phyloP scores from a whole-genome alignment of 2,888 invertebrate species.

The Steromphala cineraria region DNA sequence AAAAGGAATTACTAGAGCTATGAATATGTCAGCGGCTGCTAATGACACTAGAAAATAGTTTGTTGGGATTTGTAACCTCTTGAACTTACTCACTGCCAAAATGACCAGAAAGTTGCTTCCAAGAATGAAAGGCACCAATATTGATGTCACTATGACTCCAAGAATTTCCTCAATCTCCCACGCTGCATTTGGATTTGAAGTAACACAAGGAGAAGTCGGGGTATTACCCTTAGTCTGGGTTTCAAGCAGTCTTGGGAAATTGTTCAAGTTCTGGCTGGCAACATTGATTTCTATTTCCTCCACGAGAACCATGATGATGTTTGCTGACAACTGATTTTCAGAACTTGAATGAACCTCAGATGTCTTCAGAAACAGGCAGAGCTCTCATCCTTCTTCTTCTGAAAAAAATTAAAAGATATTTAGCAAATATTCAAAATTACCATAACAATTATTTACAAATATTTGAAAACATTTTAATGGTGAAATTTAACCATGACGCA shows the following conservation, averaged over 20 bases:
- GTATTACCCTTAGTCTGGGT: background rate
- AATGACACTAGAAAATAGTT: slow-evolving; percentile 81
- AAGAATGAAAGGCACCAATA: slow-evolving; percentile 78
- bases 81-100: slow-evolving; percentile 80
- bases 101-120: slow-evolving; percentile 80
- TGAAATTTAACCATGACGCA: no score
- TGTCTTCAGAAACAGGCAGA: no score
- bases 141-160: slow-evolving; percentile 36
- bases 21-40: slow-evolving; percentile 80
- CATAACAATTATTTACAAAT: no score
- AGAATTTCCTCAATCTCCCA: slow-evolving; percentile 42
- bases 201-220: background rate
- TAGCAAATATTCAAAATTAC: no score
- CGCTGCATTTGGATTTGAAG: background rate
- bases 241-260: background rate
- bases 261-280: background rate
- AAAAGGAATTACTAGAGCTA: slow-evolving; percentile 80
- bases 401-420: no score
- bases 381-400: no score
- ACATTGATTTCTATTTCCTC: background rate
- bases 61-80: slow-evolving; percentile 80
- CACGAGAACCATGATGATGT: background rate
- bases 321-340: background rate
- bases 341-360: background rate
- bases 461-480: no score